Conservation (phyloP, 1,140 invertebrate species). For the Anagrus nilaparvatae region DNA sequence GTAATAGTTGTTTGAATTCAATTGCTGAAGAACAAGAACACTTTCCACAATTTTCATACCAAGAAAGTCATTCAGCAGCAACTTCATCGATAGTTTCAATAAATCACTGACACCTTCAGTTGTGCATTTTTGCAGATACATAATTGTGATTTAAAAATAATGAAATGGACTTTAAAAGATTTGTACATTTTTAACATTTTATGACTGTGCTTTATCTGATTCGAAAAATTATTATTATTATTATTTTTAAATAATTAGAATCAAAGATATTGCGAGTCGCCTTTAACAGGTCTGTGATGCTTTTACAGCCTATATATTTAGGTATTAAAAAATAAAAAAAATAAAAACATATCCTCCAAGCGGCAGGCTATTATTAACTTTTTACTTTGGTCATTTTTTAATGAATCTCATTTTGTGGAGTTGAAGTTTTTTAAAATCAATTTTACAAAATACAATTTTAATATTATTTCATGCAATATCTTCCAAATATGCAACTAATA, state of each 20-base stretch:
- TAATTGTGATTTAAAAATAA: neutral
- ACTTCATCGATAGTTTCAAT: constrained; percentile 39
- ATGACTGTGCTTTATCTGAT: constrained; percentile 2
- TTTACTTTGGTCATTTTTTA: constrained; percentile 10
- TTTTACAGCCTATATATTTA: constrained; percentile 11
- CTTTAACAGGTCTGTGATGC: constrained; percentile 15
- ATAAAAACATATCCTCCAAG: constrained; percentile 17
- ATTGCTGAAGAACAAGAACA: constrained; percentile 61
- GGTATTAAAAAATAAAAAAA: too few relatives aligned
- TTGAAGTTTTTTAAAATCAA: constrained; percentile 17
- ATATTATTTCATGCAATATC: constrained; percentile 7
- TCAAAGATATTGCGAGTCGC: too few relatives aligned
- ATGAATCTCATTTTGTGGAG: constrained; percentile 11
- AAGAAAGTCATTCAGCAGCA: constrained; percentile 42
- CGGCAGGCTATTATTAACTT: constrained; percentile 13
- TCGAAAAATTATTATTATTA: too few relatives aligned
- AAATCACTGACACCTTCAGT: constrained; percentile 36
- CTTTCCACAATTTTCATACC: constrained; percentile 73
- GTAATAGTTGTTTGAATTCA: constrained; percentile 48
- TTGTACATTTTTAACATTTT: constrained; percentile 9
- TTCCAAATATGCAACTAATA: constrained; percentile 7
- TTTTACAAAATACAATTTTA: constrained; percentile 11
- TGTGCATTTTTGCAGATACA: constrained; percentile 1
- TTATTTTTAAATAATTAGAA: too few relatives aligned
- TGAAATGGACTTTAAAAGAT: too few relatives aligned